Percentiles rank a stretch among this genome's conserved stretches.
Conservation (phyloP, 2,888 invertebrate genomes). For the Tiliacea aurago region DNA sequence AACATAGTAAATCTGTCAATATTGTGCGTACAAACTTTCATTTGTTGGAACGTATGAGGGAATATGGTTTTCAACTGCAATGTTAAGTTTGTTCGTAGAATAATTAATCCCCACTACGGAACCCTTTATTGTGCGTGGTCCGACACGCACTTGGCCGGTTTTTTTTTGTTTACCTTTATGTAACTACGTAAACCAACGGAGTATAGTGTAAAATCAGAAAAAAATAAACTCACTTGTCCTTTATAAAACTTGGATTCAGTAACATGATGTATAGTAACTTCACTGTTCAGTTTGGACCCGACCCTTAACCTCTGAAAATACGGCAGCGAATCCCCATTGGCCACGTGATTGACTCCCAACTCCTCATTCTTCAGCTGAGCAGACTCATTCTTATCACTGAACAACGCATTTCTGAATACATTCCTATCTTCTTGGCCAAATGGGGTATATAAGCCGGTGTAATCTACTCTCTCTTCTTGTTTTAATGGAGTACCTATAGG, state of each 20-base stretch:
- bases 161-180: too few relatives aligned
- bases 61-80: too few relatives aligned
- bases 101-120: too few relatives aligned
- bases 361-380: constrained; percentile 65
- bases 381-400: constrained; percentile 77
- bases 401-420: constrained; percentile 84
- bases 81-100: too few relatives aligned
- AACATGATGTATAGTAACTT: constrained; percentile 87
- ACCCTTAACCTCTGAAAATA: constrained; percentile 86
- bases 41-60: too few relatives aligned
- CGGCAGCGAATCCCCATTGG: constrained; percentile 84
- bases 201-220: too few relatives aligned
- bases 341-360: constrained; percentile 63
- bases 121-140: too few relatives aligned
- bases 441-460: constrained; percentile 76
- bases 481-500: constrained; percentile 78
- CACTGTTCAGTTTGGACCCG: constrained; percentile 85
- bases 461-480: constrained; percentile 62
- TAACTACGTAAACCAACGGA: too few relatives aligned
- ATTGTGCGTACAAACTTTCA: too few relatives aligned
- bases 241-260: constrained; percentile 87
- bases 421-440: constrained; percentile 85
- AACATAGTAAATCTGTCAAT: too few relatives aligned
- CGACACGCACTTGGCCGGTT: too few relatives aligned
- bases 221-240: constrained; percentile 76